Percentiles rank a stretch among this genome's conserved stretches.
Conservation (phyloP, 2,797 vertebrate species). For the Adrianichthys oophorus region DNA sequence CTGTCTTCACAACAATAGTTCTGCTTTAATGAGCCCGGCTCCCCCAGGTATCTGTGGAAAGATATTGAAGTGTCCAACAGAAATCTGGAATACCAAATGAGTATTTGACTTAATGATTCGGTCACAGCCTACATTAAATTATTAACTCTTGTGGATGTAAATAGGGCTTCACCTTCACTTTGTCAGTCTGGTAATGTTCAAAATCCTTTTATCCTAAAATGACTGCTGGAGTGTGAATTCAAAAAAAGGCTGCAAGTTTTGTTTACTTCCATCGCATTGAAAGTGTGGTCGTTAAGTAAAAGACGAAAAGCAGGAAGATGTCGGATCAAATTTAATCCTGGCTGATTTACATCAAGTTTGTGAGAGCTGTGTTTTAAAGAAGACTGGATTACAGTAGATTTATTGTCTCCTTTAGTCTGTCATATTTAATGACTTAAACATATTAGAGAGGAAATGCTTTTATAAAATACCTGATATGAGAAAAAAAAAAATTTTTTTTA, state of each 20-base stretch:
- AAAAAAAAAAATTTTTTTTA: too few relatives aligned
- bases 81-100: conserved; percentile 39
- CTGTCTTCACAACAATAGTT: conserved; percentile 28
- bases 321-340: conserved; percentile 13
- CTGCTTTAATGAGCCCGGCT: conserved; percentile 41
- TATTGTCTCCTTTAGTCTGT: background rate
- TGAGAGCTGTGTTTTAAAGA: conserved; percentile 2
- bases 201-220: conserved; percentile 4
- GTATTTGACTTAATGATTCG: conserved; percentile 42
- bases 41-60: conserved; percentile 29
- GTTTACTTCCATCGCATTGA: background rate
- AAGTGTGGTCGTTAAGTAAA: background rate
- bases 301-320: conserved; percentile 1
- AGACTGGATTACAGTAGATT: conserved; percentile 15
- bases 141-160: conserved; percentile 10
- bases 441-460: too few relatives aligned
- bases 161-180: conserved; percentile 3
- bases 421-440: too few relatives aligned
- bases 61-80: conserved; percentile 18
- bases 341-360: conserved; percentile 9
- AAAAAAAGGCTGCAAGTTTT: background rate
- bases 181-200: background rate
- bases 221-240: conserved; percentile 5
- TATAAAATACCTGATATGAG: too few relatives aligned
- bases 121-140: conserved; percentile 21